phyloP scores from a whole-genome alignment of 1,140 invertebrate genomes.

The Sycobia sp. region DNA sequence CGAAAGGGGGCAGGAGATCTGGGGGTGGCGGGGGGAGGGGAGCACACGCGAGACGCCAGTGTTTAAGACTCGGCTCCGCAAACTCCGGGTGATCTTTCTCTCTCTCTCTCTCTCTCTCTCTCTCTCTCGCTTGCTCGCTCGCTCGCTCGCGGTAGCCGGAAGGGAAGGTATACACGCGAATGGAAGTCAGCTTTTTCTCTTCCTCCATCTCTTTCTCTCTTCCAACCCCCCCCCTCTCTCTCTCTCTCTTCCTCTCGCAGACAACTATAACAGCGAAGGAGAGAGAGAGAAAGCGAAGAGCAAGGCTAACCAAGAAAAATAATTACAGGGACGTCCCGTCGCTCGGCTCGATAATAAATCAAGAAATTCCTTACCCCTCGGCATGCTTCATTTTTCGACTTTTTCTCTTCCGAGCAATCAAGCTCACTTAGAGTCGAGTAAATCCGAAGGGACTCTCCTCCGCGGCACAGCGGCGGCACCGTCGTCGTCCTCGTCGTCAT shows the following conservation, averaged over 20 bases:
- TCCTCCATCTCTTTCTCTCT: too few species aligned
- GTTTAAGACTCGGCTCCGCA: background rate
- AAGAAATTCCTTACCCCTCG: conserved; percentile 49
- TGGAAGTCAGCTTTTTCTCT: too few species aligned
- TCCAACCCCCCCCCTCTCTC: too few species aligned
- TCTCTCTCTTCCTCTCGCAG: too few species aligned
- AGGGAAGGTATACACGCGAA: conserved; percentile 41
- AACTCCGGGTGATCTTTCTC: background rate
- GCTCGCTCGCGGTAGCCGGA: conserved; percentile 50
- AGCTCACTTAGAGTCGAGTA: conserved; percentile 26
- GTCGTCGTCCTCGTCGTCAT: too few species aligned
- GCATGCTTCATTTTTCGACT: conserved; percentile 42
- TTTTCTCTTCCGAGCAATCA: conserved; percentile 27
- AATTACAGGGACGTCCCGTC: conserved; percentile 60
- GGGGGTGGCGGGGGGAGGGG: background rate
- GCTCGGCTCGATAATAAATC: conserved; percentile 51
- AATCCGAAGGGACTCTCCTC: conserved; percentile 19
- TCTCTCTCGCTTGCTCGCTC: too few species aligned
- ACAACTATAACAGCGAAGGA: too few species aligned
- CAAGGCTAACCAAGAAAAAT: conserved; percentile 52
- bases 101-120: too few species aligned
- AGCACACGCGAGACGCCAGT: too few species aligned
- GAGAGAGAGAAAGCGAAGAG: conserved; percentile 18
- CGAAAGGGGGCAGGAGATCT: background rate
- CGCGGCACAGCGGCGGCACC: too few species aligned